Evolutionary conservation across 2,113 vertebrate genomes (phyloP).

Genomic region (Microtus montanus): DNA sequence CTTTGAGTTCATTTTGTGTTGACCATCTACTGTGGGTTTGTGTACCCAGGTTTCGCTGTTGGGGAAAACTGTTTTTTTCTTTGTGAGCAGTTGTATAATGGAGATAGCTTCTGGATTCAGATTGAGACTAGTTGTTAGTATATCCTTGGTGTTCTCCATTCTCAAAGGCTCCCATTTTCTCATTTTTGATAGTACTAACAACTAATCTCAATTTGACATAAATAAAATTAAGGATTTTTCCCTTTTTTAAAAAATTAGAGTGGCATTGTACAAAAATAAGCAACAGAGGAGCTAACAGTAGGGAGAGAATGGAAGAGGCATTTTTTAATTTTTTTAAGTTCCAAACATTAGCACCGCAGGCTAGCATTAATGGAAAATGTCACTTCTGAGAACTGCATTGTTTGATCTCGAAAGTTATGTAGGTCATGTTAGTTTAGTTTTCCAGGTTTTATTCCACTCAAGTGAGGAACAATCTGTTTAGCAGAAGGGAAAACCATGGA

Average conservation of each 20-base stretch:
- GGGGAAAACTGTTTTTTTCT: background rate
- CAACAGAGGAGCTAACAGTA: background rate
- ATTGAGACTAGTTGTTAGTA: no score
- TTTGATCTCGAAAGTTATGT: conserved; percentile 25
- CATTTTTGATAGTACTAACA: conserved; percentile 8
- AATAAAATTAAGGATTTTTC: background rate
- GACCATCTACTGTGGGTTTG: background rate
- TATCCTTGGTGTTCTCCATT: background rate
- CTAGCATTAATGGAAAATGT: conserved; percentile 33
- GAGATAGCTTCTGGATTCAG: background rate
- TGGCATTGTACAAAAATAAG: background rate
- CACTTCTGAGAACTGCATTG: background rate
- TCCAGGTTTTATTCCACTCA: background rate
- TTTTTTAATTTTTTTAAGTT: conserved; percentile 26
- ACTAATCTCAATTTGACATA: background rate
- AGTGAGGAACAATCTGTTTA: conserved; percentile 70
- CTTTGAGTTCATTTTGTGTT: background rate
- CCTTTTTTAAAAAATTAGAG: background rate
- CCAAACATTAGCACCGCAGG: background rate
- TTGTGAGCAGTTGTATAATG: background rate
- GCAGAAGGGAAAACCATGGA: conserved; percentile 21
- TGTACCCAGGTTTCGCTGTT: background rate
- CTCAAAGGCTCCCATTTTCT: background rate
- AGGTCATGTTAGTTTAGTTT: background rate
- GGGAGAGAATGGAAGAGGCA: background rate